Conservation (phyloP, 1,140 invertebrate genomes). For the Drosophila asahinai region DNA sequence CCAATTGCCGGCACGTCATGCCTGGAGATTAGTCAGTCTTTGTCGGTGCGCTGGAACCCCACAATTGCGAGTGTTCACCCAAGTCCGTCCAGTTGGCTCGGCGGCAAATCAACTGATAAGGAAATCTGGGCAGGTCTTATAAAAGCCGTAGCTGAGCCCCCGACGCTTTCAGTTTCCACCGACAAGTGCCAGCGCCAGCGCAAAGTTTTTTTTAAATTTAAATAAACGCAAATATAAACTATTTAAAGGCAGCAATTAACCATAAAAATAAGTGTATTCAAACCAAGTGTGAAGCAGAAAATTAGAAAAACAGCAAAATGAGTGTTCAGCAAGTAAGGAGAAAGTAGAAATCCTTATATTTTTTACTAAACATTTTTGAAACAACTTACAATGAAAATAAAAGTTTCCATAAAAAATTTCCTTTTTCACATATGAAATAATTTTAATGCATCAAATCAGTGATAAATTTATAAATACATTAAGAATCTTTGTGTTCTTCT, state of each 20-base stretch:
- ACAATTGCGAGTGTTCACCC: constrained; percentile 13
- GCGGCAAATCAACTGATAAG: constrained; percentile 61
- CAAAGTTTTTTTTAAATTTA: constrained; percentile 11
- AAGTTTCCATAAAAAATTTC: too few relatives aligned
- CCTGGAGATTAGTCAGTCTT: constrained; percentile 61
- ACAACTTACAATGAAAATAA: too few relatives aligned
- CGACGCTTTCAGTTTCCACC: constrained; percentile 36
- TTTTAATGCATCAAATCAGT: too few relatives aligned
- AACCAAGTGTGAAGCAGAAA: not conserved
- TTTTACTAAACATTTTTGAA: not conserved
- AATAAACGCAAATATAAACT: constrained; percentile 3
- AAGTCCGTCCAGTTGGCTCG: constrained; percentile 17
- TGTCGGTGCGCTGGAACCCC: constrained; percentile 24
- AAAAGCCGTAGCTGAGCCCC: constrained; percentile 33
- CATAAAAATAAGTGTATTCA: not conserved
- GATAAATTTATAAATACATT: too few relatives aligned
- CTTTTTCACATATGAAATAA: too few relatives aligned
- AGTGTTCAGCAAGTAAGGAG: constrained; percentile 44
- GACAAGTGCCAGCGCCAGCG: constrained; percentile 7
- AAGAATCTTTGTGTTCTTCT: too few relatives aligned
- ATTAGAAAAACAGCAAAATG: constrained; percentile 21
- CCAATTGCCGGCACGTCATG: constrained; percentile 6
- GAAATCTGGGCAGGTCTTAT: constrained; percentile 34
- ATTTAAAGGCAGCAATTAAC: not conserved
- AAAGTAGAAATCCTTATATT: not conserved